Conservation (phyloP, 2,113 vertebrate species). For the Argyrosomus japonicus region DNA sequence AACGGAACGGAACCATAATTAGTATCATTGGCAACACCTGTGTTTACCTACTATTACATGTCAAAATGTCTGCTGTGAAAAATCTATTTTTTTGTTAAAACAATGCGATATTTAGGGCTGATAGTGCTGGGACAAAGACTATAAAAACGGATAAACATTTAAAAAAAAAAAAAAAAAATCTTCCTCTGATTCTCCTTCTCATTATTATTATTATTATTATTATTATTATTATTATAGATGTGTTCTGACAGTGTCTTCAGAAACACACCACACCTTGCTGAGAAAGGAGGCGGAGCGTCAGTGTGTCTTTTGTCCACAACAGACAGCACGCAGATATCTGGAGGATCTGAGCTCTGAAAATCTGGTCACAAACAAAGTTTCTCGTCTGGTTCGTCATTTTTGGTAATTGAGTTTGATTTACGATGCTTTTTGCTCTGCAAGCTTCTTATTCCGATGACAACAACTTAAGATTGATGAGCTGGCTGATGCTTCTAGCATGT, state of each 20-base stretch:
- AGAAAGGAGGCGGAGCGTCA: background rate
- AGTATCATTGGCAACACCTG: too few species aligned
- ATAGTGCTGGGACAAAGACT: too few species aligned
- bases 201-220: too few species aligned
- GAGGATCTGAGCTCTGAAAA: fast-evolving
- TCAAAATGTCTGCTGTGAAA: too few species aligned
- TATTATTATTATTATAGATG: too few species aligned
- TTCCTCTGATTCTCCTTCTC: too few species aligned
- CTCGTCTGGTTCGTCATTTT: background rate
- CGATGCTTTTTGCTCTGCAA: background rate
- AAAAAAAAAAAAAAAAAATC: too few species aligned
- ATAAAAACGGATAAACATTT: too few species aligned
- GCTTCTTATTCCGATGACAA: background rate
- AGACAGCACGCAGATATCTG: fast-evolving
- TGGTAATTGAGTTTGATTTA: background rate
- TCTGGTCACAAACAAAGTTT: background rate
- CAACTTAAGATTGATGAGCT: background rate
- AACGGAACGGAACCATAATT: too few species aligned
- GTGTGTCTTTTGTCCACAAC: background rate
- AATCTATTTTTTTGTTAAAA: too few species aligned
- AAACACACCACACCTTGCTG: background rate
- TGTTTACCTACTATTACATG: too few species aligned
- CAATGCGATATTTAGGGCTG: too few species aligned
- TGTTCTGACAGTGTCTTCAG: background rate
- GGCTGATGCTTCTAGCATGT: background rate